These are phyloP conservation scores for Rattus rattus DNA, from an alignment of 2,113 vertebrate species.

Conservation along the genomic window DNA sequence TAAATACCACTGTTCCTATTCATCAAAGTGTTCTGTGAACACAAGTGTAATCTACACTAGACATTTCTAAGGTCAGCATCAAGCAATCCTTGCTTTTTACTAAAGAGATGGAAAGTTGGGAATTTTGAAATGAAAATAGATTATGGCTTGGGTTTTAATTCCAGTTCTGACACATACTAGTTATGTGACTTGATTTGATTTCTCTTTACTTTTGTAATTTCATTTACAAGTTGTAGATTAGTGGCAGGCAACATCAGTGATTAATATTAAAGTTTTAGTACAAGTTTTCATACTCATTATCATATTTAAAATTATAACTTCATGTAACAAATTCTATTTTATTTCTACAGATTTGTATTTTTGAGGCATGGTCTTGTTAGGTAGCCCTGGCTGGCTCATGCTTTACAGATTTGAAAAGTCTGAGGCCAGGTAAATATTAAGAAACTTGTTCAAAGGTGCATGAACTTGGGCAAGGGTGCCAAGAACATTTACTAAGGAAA, in stretches of 20 bases:
- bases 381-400: neutral
- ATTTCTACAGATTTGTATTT: neutral
- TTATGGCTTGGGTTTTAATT: slow-evolving; percentile 18
- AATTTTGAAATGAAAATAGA: neutral
- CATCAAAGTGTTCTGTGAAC: neutral
- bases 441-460: neutral
- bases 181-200: neutral
- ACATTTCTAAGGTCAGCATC: slow-evolving; percentile 1
- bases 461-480: neutral
- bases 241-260: neutral
- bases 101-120: neutral
- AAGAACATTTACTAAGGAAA: neutral
- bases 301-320: slow-evolving; percentile 5
- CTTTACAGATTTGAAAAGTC: neutral
- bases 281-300: neutral
- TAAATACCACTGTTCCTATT: neutral
- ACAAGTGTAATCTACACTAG: neutral
- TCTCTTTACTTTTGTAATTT: slow-evolving; percentile 10
- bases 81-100: slow-evolving; percentile 21
- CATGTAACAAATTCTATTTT: neutral
- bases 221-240: neutral
- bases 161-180: neutral
- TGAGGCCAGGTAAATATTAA: neutral
- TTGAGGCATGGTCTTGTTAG: neutral
- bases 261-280: neutral